These are phyloP conservation scores for Amphiprion clarkii DNA, from an alignment of 2,797 vertebrate genomes.

Conservation along the genomic window DNA sequence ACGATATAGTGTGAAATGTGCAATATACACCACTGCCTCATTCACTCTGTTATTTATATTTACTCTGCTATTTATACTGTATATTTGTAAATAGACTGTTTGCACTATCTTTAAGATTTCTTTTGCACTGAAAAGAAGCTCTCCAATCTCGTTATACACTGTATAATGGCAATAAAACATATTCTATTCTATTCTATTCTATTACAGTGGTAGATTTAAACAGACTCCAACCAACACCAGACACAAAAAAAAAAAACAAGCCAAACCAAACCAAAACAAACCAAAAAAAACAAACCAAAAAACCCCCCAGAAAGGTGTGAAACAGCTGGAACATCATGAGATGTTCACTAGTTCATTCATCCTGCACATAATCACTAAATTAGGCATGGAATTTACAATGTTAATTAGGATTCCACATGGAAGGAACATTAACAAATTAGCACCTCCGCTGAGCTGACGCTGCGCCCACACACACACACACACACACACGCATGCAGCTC, in stretches of 20 bases:
- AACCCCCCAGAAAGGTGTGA: slow-evolving; percentile 47
- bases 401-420: slow-evolving; percentile 85
- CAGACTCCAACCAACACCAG: not conserved
- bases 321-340: slow-evolving; percentile 63
- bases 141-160: no score
- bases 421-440: slow-evolving; percentile 85
- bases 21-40: no score
- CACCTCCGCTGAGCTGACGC: slow-evolving; percentile 72
- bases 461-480: slow-evolving; percentile 41
- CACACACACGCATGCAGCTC: not conserved
- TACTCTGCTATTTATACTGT: no score
- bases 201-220: slow-evolving; percentile 10
- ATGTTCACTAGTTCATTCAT: slow-evolving; percentile 81
- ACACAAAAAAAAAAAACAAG: slow-evolving; percentile 20
- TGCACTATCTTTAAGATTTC: no score
- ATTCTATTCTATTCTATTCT: no score
- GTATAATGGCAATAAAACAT: no score
- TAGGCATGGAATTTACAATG: slow-evolving; percentile 81
- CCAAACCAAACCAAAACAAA: slow-evolving; percentile 19
- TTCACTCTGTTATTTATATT: no score
- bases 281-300: slow-evolving; percentile 25
- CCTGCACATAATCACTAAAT: slow-evolving; percentile 82
- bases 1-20: no score
- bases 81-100: no score
- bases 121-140: no score